Percentiles rank a stretch among this genome's conserved stretches.
These are phyloP conservation scores for Copidosoma floridanum DNA, from an alignment of 1,140 invertebrate genomes.

Conservation along the genomic window DNA sequence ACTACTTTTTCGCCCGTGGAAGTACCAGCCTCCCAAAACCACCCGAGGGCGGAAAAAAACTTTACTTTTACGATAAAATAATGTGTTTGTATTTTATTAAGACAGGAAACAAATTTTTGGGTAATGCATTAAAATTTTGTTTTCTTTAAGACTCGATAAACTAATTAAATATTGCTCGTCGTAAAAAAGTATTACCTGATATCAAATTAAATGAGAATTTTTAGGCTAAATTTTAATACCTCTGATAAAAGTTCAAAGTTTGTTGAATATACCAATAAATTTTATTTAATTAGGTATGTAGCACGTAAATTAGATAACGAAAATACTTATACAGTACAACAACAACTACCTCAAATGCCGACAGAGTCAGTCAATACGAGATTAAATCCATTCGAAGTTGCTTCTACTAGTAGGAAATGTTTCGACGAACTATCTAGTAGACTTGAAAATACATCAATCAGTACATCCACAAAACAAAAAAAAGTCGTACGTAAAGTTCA, in stretches of 20 bases:
- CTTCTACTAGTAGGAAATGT: constrained; percentile 44
- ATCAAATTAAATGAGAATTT: too few species aligned
- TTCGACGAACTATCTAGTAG: constrained; percentile 72
- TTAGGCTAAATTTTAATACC: too few species aligned
- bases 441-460: constrained; percentile 74
- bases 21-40: too few species aligned
- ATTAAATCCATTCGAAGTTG: constrained; percentile 52
- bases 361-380: constrained; percentile 56
- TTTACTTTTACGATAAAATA: too few species aligned
- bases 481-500: constrained; percentile 73
- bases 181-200: too few species aligned
- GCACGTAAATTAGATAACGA: constrained; percentile 57
- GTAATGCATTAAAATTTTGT: too few species aligned
- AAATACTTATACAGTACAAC: constrained; percentile 42
- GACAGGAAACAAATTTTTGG: too few species aligned
- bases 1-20: too few species aligned
- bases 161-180: too few species aligned
- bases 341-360: constrained; percentile 49
- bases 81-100: too few species aligned
- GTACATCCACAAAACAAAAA: constrained; percentile 72
- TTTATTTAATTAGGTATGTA: constrained; percentile 52
- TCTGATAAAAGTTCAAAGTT: not conserved
- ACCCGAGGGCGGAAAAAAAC: too few species aligned
- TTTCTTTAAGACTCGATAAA: too few species aligned
- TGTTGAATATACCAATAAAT: constrained; percentile 8